These are phyloP conservation scores for Typhlichthys subterraneus DNA, from an alignment of 2,797 vertebrate genomes.

Conservation along the genomic window DNA sequence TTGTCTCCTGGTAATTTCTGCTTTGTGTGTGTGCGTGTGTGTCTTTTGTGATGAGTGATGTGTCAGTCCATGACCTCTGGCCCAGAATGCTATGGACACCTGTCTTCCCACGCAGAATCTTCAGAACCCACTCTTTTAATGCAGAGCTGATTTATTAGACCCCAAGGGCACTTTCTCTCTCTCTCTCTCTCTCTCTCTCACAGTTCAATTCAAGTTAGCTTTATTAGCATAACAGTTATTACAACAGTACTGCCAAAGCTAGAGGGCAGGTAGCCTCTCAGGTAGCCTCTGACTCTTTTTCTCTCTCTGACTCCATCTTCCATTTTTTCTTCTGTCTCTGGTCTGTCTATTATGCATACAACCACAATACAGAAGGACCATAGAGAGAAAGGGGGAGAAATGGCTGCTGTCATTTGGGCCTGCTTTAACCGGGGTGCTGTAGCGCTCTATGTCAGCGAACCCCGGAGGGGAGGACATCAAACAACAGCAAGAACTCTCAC, in stretches of 20 bases:
- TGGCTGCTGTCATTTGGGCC: slow-evolving; percentile 68
- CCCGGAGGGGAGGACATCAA: slow-evolving; percentile 67
- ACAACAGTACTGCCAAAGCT: too few relatives aligned
- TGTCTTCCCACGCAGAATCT: slow-evolving; percentile 68
- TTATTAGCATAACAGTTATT: too few relatives aligned
- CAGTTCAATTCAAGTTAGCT: neutral
- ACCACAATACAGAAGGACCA: slow-evolving; percentile 56
- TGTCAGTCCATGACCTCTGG: slow-evolving; percentile 56
- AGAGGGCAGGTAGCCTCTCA: neutral
- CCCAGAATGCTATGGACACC: slow-evolving; percentile 67
- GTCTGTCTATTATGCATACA: slow-evolving; percentile 25
- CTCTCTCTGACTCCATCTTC: slow-evolving; percentile 14
- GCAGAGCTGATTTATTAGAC: slow-evolving; percentile 71
- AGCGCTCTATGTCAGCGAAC: slow-evolving; percentile 61
- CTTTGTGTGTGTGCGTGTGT: slow-evolving; percentile 17
- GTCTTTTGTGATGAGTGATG: slow-evolving; percentile 54
- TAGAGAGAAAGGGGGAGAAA: slow-evolving; percentile 65
- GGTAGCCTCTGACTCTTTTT: slow-evolving; percentile 1
- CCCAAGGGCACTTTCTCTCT: slow-evolving; percentile 49
- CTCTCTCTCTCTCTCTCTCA: slow-evolving; percentile 1
- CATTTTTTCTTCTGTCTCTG: too few relatives aligned
- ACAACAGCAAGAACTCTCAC: slow-evolving; percentile 69
- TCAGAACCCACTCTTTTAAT: slow-evolving; percentile 53
- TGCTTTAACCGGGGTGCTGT: slow-evolving; percentile 66
- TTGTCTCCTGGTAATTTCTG: slow-evolving; percentile 52